phyloP scores from a whole-genome alignment of 2,113 vertebrate genomes.

The Ceyx margarethae region DNA sequence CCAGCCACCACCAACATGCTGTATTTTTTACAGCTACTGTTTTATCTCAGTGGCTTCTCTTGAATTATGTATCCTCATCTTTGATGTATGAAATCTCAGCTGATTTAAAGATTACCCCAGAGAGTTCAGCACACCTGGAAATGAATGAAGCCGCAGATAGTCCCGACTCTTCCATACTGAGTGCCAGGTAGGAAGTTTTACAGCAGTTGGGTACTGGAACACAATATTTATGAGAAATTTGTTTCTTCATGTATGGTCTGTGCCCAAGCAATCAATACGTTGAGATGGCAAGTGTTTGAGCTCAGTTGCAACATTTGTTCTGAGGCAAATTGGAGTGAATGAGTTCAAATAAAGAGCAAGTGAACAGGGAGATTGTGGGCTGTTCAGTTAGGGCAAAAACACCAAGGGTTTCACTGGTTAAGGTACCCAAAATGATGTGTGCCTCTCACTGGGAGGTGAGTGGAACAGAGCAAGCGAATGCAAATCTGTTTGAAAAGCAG shows the following conservation, averaged over 20 bases:
- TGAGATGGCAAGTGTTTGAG: background rate
- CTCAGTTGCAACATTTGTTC: background rate
- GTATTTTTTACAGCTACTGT: slow-evolving; percentile 35
- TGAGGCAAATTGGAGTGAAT: background rate
- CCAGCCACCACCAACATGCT: background rate
- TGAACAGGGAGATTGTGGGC: background rate
- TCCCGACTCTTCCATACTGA: background rate
- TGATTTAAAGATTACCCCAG: slow-evolving; percentile 63
- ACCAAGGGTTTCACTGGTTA: background rate
- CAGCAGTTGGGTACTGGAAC: background rate
- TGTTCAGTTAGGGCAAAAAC: background rate
- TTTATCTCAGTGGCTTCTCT: slow-evolving; percentile 45
- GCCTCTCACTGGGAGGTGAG: background rate
- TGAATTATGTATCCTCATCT: slow-evolving; percentile 65
- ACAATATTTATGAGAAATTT: background rate
- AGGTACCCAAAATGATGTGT: background rate
- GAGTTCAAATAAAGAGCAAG: background rate
- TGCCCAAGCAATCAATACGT: background rate
- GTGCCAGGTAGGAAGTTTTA: background rate
- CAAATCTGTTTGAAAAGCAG: background rate
- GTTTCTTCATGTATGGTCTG: background rate
- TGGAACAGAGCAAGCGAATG: background rate
- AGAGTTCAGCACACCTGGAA: slow-evolving; percentile 53
- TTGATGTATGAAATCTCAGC: slow-evolving; percentile 62
- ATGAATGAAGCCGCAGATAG: background rate